Base-by-base conservation (phyloP, 2,797 vertebrate species). In the Glossophaga mutica region DNA sequence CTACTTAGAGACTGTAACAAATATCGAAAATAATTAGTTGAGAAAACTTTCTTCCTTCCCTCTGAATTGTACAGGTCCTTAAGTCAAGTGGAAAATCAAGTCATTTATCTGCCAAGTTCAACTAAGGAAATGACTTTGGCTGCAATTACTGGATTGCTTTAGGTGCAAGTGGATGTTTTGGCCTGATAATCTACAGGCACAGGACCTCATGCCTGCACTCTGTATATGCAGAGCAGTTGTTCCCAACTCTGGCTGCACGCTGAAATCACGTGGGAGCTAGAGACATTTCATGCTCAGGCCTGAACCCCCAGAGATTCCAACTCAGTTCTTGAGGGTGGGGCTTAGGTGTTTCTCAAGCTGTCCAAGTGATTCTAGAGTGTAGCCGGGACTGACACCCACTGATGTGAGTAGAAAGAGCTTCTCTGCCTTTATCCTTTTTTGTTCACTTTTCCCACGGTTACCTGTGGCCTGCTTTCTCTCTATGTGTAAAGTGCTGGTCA, bases 11-110 rank as follows among this genome's bases (percentile, higher is more conserved):
- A 70, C 77, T 12, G 32, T 78, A 95, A 26, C 71, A 70, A 78
- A 96, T 57, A 88, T 48, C 73, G 87, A 81, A 42, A 81, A 68
- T 81, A 74, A 81, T 95, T 94, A 65, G 44, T 79, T 82, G 90
- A 83, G 77, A 88, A 91, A 82, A 52, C 16, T 32, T 82, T 76
- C 24, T 83, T 65, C 74, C 42, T 62, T 86, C 37, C 26, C 78
- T 93, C 65, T 91, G 74, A 87, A 79, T 84, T 97, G 57, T 92
- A 96, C 93, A 90, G 39, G 29, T 79, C 87, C 73, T 96, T 77
- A 62, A 88, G 39, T 59, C 70, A 77, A 95, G 79, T 82, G 71
- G 90, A 94, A 94, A 92, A 79, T 87, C 44, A 37, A 92, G 48
- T 76, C 39, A 39, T 71, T 86, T 93, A 88, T 83, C 52, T 87